phyloP scores from a whole-genome alignment of 2,888 invertebrate species.

The Hydriomena furcata region DNA sequence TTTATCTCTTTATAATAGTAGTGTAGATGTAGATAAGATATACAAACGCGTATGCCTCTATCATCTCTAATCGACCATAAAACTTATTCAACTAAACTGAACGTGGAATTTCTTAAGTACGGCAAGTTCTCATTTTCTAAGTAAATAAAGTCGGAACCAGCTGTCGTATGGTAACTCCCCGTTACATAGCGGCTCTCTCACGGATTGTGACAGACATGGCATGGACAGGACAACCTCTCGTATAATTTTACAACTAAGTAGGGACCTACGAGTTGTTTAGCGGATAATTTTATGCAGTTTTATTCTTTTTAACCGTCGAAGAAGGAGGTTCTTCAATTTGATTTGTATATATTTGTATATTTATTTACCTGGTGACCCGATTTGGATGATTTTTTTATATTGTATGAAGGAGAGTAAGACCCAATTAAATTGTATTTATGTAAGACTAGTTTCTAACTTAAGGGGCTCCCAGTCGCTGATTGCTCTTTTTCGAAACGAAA shows the following conservation, averaged over 20 bases:
- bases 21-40: no score
- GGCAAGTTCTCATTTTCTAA: conserved; percentile 21
- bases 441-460: no score
- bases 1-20: no score
- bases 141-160: conserved; percentile 30
- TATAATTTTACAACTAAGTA: conserved; percentile 35
- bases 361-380: no score
- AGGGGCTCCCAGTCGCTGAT: no score
- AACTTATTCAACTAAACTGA: not conserved
- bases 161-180: conserved; percentile 36
- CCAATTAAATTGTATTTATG: no score
- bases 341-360: no score
- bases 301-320: conserved; percentile 12
- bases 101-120: conserved; percentile 2
- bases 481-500: no score
- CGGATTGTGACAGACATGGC: conserved; percentile 42
- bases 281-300: conserved; percentile 27
- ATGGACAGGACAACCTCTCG: conserved; percentile 28
- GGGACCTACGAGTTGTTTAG: conserved; percentile 26
- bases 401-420: no score
- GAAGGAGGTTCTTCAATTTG: not conserved
- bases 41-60: no score
- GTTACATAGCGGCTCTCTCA: conserved; percentile 48
- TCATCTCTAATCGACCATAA: not conserved
- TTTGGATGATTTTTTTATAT: no score